Evolutionary conservation across 2,888 invertebrate genomes (phyloP), one percentile per base, ranked within the genome.

Genomic region (Rhamnusium bicolor): DNA sequence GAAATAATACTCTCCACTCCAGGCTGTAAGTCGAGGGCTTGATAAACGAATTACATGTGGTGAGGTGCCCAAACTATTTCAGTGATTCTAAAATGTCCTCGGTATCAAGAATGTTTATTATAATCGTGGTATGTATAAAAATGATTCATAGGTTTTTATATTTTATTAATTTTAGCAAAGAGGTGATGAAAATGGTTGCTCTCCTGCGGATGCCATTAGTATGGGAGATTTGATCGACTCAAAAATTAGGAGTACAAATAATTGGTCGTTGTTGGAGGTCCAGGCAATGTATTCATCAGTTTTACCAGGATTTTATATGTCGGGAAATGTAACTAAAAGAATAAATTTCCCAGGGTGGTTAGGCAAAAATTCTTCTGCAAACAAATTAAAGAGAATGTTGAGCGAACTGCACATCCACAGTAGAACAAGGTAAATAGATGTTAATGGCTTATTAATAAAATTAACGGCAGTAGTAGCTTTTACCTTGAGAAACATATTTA

Each of bases 291-390:
- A 93, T 88, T 94, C 96, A 51, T 96, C 96, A 12, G 96, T 98
- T 51, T 90, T 98, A 69, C 99, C 99, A 0, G 98, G 98, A 0
- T 92, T 94, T 81, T 90, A 92, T 68, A 92, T 99, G 92, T 91
- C 93, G 24, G 99, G 99, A 0, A 91, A 93, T 84, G 87, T 98
- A 72, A 89, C 91, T 0, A 93, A 92, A 0, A 94, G 94, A 90
- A 94, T 98, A 18, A 93, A 94, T 84, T 99, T 99, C 88, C 99
- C 99, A 1, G 90, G 92, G 47, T 99, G 99, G 98, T 92, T 99
- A 67, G 99, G 99, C 0, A 97, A 97, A 89, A 96, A 98, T 89
- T 98, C 99, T 0, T 93, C 92, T 75, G 89, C 91, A 16, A 92
- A 89, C 77, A 99, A 98, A 89, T 93, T 95, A 85, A 92, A 93